Evolutionary conservation across 2,888 invertebrate genomes (phyloP).

Genomic region (Phyto melanocephala): DNA sequence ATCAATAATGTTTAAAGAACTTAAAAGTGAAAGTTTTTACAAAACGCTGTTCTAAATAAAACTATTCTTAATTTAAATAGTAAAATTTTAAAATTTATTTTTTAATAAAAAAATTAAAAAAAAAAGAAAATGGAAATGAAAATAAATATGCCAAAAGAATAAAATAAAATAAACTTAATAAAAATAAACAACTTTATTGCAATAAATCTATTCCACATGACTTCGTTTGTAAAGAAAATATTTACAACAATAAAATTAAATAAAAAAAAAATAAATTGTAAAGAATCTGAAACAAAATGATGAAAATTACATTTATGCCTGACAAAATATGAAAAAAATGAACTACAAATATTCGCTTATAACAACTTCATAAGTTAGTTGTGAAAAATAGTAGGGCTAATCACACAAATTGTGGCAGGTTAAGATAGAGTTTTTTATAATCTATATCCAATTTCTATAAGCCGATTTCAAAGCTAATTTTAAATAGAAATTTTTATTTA

Average conservation of each 20-base stretch:
- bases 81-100: conserved; percentile 33
- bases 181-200: conserved; percentile 47
- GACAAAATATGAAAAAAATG: conserved; percentile 39
- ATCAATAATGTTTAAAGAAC: background rate
- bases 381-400: background rate
- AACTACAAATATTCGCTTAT: background rate
- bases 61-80: conserved; percentile 10
- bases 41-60: background rate
- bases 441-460: no score
- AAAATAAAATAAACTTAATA: conserved; percentile 19
- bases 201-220: conserved; percentile 63
- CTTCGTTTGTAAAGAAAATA: conserved; percentile 54
- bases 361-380: background rate
- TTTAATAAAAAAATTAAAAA: background rate
- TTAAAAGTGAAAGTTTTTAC: no score
- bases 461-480: no score
- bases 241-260: conserved; percentile 32
- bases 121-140: background rate
- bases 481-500: no score
- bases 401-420: background rate
- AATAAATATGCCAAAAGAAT: background rate
- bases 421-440: no score
- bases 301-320: conserved; percentile 64
- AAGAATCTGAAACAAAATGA: conserved; percentile 48
- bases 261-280: conserved; percentile 10